Evolutionary conservation across 1,140 invertebrate species (phyloP).

Genomic region (Ridgeia piscesae): DNA sequence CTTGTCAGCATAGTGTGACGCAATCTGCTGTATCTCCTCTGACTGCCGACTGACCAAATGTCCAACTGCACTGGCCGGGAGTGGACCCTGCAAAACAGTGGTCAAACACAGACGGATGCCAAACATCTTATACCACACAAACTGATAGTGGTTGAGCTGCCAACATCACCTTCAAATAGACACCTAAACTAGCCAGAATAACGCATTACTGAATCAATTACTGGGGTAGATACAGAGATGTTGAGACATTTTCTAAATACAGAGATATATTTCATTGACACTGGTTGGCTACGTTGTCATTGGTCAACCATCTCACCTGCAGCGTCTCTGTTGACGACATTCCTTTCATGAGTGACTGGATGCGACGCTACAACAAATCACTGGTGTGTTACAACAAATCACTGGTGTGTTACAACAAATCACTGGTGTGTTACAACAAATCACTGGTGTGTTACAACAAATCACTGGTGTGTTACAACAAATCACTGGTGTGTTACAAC

Average conservation of each 20-base stretch:
- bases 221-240: too few relatives aligned
- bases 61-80: conserved; percentile 58
- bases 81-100: conserved; percentile 44
- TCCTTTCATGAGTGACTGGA: conserved; percentile 16
- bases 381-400: neutral
- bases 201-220: neutral
- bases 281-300: neutral
- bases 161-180: neutral
- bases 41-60: conserved; percentile 59
- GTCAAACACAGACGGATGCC: neutral
- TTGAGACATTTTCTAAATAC: too few relatives aligned
- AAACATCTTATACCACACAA: neutral
- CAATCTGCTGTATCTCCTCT: conserved; percentile 44
- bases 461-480: neutral
- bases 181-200: neutral
- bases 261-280: neutral
- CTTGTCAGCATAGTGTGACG: conserved; percentile 15
- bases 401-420: neutral
- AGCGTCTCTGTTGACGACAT: conserved; percentile 5
- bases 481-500: too few relatives aligned
- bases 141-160: neutral
- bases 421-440: neutral
- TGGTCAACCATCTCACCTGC: neutral
- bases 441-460: too few relatives aligned
- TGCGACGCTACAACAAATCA: neutral